A percentile compares a stretch with the other conserved stretches of the same genome.
phyloP scores from a whole-genome alignment of 2,797 vertebrate genomes.

The Channa striata region DNA sequence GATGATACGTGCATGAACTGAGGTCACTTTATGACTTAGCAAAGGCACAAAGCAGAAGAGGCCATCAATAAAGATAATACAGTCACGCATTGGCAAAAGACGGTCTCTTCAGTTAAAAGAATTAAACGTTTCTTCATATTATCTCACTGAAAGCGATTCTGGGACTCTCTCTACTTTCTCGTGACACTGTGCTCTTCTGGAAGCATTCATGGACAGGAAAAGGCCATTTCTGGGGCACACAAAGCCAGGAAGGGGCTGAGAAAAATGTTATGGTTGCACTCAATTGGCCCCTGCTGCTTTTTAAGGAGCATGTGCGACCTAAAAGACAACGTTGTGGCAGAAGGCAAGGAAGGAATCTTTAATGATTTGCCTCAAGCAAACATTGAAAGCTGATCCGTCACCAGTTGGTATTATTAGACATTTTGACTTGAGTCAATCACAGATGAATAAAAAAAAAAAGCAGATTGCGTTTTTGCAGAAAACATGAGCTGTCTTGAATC shows the following conservation, averaged over 20 bases:
- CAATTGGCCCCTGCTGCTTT: constrained; percentile 60
- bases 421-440: constrained; percentile 23
- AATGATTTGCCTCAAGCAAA: constrained; percentile 71
- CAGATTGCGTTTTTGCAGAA: not conserved
- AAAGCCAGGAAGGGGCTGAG: constrained; percentile 83
- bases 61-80: not conserved
- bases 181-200: constrained; percentile 61
- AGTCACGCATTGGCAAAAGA: not conserved
- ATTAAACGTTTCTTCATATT: constrained; percentile 10
- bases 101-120: not conserved
- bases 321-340: constrained; percentile 74
- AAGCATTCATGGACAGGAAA: constrained; percentile 72
- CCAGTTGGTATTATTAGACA: not conserved
- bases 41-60: not conserved
- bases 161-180: constrained; percentile 61
- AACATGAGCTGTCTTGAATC: constrained; percentile 14
- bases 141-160: constrained; percentile 33
- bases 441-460: not conserved
- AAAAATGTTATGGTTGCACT: constrained; percentile 74
- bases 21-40: not conserved
- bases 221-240: constrained; percentile 69
- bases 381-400: constrained; percentile 44
- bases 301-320: constrained; percentile 67
- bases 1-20: not conserved
- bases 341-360: constrained; percentile 79